Conservation (phyloP, 1,140 invertebrate species). For the Drosophila ficusphila region DNA sequence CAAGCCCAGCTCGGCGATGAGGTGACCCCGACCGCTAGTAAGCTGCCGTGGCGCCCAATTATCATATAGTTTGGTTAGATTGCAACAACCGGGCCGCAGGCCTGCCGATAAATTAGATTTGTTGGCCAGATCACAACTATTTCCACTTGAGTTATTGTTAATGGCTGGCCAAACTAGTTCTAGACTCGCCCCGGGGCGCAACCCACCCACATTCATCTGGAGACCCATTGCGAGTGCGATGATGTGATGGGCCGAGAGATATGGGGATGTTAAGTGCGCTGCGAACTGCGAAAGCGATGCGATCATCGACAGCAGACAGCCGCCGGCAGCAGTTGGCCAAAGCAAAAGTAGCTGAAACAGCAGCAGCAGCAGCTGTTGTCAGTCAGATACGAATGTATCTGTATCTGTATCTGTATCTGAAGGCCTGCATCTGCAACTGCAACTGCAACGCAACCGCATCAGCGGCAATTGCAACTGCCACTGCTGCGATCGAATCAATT, state of each 20-base stretch:
- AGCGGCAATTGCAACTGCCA: slow-evolving; percentile 13
- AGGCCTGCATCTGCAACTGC: slow-evolving; percentile 29
- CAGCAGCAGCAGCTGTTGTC: slow-evolving; percentile 32
- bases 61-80: slow-evolving; percentile 56
- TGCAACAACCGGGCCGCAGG: slow-evolving; percentile 18
- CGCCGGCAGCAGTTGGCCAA: slow-evolving; percentile 18
- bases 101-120: slow-evolving; percentile 71
- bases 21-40: slow-evolving; percentile 22
- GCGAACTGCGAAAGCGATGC: no score
- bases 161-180: slow-evolving; percentile 64
- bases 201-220: slow-evolving; percentile 29
- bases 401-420: slow-evolving; percentile 33
- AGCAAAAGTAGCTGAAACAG: background rate
- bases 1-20: slow-evolving; percentile 22
- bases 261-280: slow-evolving; percentile 40
- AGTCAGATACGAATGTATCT: slow-evolving; percentile 1
- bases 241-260: slow-evolving; percentile 59
- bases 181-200: slow-evolving; percentile 36
- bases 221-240: slow-evolving; percentile 56
- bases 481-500: slow-evolving; percentile 59
- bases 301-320: slow-evolving; percentile 44
- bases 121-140: slow-evolving; percentile 63
- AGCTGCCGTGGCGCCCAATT: slow-evolving; percentile 59
- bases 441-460: slow-evolving; percentile 9
- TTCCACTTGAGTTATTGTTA: slow-evolving; percentile 56